Evolutionary conservation across 2,113 vertebrate genomes (phyloP).

Genomic region (Ailuropoda melanoleuca): DNA sequence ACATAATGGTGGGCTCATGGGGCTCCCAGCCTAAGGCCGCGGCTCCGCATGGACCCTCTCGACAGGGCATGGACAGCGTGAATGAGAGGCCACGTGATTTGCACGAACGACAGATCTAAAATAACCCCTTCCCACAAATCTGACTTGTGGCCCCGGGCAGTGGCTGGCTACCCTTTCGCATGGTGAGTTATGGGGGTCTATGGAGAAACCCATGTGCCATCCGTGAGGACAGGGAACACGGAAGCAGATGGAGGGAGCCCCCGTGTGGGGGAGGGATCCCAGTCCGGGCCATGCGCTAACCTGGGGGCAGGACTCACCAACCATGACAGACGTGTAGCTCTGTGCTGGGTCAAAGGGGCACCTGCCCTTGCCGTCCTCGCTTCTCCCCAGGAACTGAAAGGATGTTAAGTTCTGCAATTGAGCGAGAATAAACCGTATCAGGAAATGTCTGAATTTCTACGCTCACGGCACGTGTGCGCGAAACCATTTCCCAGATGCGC

Average conservation of each 20-base stretch:
- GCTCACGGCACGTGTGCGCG: accelerated
- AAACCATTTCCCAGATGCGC: accelerated
- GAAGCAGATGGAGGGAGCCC: accelerated
- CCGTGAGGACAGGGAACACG: accelerated
- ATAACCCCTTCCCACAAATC: background rate
- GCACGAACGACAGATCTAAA: accelerated
- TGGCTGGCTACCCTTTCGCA: accelerated
- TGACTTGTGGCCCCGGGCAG: accelerated
- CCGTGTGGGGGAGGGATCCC: too few relatives aligned
- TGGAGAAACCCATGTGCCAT: accelerated
- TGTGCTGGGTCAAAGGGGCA: conserved; percentile 97
- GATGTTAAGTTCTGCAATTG: conserved; percentile 82
- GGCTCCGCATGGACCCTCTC: background rate
- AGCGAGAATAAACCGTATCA: background rate
- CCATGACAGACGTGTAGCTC: conserved; percentile 97
- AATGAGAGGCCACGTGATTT: accelerated
- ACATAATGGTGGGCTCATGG: accelerated
- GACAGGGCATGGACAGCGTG: accelerated
- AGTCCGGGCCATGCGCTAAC: accelerated
- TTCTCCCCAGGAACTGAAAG: conserved; percentile 88
- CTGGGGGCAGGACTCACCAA: conserved; percentile 90
- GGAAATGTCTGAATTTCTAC: background rate
- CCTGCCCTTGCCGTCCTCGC: conserved; percentile 94
- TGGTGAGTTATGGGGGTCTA: accelerated
- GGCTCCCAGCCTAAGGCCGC: too few relatives aligned